Percentiles rank a stretch among this genome's conserved stretches.
Conservation (phyloP, 2,113 vertebrate species). For the Anseranas semipalmata region DNA sequence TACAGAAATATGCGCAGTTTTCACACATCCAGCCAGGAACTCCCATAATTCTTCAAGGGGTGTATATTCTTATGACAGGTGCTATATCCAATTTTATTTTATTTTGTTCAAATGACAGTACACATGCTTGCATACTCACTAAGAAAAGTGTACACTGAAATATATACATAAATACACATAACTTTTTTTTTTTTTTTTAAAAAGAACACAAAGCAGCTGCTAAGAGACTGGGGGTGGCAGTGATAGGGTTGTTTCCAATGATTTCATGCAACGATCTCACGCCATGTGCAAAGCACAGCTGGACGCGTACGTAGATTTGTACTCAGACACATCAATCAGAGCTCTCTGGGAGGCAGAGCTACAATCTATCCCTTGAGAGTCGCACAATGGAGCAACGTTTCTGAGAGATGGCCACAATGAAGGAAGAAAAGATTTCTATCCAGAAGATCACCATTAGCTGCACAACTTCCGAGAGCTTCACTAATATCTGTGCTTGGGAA, state of each 20-base stretch:
- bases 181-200: not conserved
- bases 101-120: not conserved
- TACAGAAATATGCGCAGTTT: not conserved
- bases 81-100: not conserved
- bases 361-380: not conserved
- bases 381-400: not conserved
- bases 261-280: not conserved
- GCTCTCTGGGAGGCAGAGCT: not conserved
- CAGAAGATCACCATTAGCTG: not conserved
- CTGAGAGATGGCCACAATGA: fast-evolving
- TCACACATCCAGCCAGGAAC: not conserved
- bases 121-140: not conserved
- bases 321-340: conserved; percentile 2
- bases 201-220: not conserved
- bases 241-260: not conserved
- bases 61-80: not conserved
- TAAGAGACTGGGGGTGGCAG: not conserved
- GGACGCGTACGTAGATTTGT: fast-evolving
- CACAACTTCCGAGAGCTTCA: not conserved
- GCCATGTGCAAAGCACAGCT: not conserved
- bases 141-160: not conserved
- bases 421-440: not conserved
- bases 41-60: not conserved
- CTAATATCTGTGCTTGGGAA: fast-evolving
- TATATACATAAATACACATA: not conserved